These are phyloP conservation scores for Prietella phreatophila DNA, from an alignment of 2,113 vertebrate species.

Conservation along the genomic window DNA sequence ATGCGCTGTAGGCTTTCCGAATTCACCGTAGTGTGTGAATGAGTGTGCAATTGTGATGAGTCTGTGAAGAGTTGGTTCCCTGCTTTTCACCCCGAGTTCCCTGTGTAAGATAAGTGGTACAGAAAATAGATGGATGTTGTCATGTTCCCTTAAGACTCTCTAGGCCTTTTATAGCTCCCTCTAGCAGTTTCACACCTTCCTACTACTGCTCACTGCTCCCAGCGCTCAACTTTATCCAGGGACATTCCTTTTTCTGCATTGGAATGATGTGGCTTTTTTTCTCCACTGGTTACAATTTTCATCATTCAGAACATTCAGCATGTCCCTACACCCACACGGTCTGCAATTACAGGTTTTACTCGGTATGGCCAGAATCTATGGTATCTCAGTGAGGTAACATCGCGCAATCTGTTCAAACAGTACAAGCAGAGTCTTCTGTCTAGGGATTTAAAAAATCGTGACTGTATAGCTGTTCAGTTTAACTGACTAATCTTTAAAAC, in stretches of 20 bases:
- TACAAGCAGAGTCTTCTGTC: not conserved
- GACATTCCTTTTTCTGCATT: not conserved
- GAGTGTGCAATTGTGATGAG: too few relatives aligned
- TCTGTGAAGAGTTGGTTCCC: too few relatives aligned
- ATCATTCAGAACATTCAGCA: not conserved
- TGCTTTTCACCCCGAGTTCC: too few relatives aligned
- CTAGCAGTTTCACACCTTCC: slow-evolving; percentile 34
- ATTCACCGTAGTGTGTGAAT: too few relatives aligned
- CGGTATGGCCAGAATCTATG: not conserved
- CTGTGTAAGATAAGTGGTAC: too few relatives aligned
- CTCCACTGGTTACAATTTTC: slow-evolving; percentile 1
- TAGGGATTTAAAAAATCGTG: slow-evolving; percentile 48
- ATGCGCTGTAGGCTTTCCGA: too few relatives aligned
- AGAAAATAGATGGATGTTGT: too few relatives aligned
- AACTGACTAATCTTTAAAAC: not conserved
- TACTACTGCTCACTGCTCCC: slow-evolving; percentile 30
- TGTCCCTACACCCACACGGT: not conserved
- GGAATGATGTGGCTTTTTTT: not conserved
- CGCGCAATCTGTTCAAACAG: slow-evolving; percentile 15
- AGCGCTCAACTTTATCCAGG: not conserved
- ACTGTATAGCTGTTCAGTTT: slow-evolving; percentile 59
- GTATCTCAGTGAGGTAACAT: not conserved
- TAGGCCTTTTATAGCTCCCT: slow-evolving; percentile 34
- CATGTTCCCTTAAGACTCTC: not conserved
- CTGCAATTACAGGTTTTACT: not conserved